A percentile compares a stretch with the other conserved stretches of the same genome.
These are phyloP conservation scores for Athalia cordata DNA, from an alignment of 2,888 invertebrate genomes.

Conservation along the genomic window DNA sequence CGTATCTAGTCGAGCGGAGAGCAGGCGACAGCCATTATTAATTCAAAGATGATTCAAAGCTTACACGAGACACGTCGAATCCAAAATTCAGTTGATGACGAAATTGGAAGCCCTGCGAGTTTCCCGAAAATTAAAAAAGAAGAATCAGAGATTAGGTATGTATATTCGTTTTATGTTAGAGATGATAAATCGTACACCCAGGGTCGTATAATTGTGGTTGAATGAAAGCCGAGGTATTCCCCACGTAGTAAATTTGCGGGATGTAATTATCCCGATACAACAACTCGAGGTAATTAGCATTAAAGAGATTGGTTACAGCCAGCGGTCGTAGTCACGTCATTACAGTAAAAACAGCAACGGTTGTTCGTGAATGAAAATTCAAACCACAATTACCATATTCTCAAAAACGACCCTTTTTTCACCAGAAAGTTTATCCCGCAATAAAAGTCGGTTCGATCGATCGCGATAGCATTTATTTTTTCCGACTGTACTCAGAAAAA, in stretches of 20 bases:
- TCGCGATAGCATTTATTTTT: too few relatives aligned
- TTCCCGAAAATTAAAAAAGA: too few relatives aligned
- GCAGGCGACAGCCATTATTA: too few relatives aligned
- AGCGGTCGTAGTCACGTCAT: neutral
- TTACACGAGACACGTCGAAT: neutral
- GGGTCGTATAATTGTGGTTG: conserved; percentile 18
- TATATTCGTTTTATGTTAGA: too few relatives aligned
- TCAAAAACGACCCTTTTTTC: too few relatives aligned
- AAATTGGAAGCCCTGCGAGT: too few relatives aligned
- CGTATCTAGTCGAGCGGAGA: neutral
- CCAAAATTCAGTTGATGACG: too few relatives aligned
- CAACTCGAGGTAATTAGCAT: conserved; percentile 32
- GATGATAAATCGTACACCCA: conserved; percentile 37
- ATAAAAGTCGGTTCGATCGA: neutral
- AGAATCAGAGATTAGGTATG: too few relatives aligned
- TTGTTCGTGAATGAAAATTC: conserved; percentile 18
- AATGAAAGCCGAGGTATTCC: conserved; percentile 26
- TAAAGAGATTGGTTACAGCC: conserved; percentile 33
- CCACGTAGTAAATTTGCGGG: conserved; percentile 31
- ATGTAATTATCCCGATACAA: conserved; percentile 40
- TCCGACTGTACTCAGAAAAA: too few relatives aligned
- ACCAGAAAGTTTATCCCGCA: neutral
- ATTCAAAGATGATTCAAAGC: neutral
- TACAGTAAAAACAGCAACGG: conserved; percentile 7
- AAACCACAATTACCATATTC: too few relatives aligned